Conservation (phyloP, 2,797 vertebrate genomes). For the Acanthurus lineatus region DNA sequence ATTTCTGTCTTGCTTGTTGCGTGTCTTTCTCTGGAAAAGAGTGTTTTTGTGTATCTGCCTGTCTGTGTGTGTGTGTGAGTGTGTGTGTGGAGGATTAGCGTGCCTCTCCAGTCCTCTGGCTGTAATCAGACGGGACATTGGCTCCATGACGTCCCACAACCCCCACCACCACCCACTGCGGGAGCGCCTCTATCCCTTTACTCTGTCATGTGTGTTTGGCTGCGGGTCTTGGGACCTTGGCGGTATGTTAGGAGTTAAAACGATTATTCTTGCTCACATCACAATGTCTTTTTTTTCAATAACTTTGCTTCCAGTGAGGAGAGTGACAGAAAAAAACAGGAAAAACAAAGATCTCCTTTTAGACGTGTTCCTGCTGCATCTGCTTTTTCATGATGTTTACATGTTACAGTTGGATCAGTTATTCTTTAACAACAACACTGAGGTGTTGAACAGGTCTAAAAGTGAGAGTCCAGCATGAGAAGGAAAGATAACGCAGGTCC, state of each 20-base stretch:
- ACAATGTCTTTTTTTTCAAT: constrained; percentile 36
- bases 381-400: neutral
- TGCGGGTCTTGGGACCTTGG: constrained; percentile 63
- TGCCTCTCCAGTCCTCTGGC: constrained; percentile 81
- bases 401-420: neutral
- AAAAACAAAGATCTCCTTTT: constrained; percentile 1
- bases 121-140: constrained; percentile 94
- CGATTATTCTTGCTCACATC: constrained; percentile 72
- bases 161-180: constrained; percentile 77
- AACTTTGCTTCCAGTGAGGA: constrained; percentile 2
- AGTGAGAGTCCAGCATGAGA: constrained; percentile 56
- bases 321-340: constrained; percentile 10
- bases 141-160: constrained; percentile 89
- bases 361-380: neutral
- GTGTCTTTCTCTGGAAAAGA: constrained; percentile 55
- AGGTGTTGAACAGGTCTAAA: constrained; percentile 31
- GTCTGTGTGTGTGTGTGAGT: constrained; percentile 41
- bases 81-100: constrained; percentile 76
- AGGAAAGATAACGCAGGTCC: constrained; percentile 41
- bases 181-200: constrained; percentile 71
- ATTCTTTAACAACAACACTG: neutral
- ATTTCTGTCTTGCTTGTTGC: constrained; percentile 29
- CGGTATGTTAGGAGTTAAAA: constrained; percentile 75
- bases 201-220: constrained; percentile 74
- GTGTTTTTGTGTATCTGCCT: constrained; percentile 36